Conservation (phyloP, 2,797 vertebrate species). For the Scleropages formosus region DNA sequence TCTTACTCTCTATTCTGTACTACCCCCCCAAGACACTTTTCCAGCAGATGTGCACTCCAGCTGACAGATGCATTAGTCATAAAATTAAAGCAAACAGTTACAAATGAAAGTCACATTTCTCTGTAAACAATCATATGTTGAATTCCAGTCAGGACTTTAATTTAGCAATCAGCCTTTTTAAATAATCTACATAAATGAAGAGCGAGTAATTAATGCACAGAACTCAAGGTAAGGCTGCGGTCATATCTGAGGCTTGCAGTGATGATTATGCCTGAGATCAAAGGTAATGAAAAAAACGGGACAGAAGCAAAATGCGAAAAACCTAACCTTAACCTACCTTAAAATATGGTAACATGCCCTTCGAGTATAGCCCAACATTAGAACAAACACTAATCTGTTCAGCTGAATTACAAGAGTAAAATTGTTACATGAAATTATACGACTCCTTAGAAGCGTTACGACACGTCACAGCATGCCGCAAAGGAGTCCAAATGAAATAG, state of each 20-base stretch:
- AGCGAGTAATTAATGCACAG: background rate
- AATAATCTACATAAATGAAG: background rate
- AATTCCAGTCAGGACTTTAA: constrained; percentile 60
- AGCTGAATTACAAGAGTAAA: too few species aligned
- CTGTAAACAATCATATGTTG: constrained; percentile 51
- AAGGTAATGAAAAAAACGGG: too few species aligned
- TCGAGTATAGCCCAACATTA: too few species aligned
- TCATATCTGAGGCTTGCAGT: background rate
- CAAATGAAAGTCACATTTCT: constrained; percentile 50
- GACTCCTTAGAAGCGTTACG: too few species aligned
- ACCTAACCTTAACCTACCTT: too few species aligned
- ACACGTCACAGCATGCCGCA: too few species aligned
- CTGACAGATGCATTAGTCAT: constrained; percentile 66
- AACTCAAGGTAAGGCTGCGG: background rate
- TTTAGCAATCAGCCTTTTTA: constrained; percentile 59
- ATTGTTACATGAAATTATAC: too few species aligned
- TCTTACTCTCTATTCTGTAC: background rate
- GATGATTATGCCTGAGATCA: too few species aligned
- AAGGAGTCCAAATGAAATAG: too few species aligned
- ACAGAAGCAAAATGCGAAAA: too few species aligned
- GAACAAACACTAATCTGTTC: too few species aligned
- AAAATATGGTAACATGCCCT: too few species aligned
- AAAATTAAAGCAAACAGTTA: constrained; percentile 50
- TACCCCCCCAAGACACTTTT: constrained; percentile 33
- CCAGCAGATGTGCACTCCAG: constrained; percentile 65